phyloP scores from a whole-genome alignment of 2,113 vertebrate species.

The Dipodomys spectabilis region DNA sequence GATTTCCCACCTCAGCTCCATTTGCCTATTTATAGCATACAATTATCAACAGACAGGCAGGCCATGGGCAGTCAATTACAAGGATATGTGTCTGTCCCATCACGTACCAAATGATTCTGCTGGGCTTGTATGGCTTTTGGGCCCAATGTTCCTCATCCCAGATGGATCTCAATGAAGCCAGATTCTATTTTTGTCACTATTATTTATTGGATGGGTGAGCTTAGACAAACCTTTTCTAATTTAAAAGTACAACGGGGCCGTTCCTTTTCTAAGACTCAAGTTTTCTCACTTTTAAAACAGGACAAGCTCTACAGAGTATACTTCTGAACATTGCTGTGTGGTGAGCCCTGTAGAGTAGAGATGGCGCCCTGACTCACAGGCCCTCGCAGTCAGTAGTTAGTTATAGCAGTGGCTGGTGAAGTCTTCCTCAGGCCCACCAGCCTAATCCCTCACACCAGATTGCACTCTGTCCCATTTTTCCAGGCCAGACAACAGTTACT shows the following conservation, averaged over 20 bases:
- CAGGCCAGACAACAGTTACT: not conserved
- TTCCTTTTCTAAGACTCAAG: not conserved
- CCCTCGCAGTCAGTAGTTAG: too few relatives aligned
- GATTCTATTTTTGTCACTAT: not conserved
- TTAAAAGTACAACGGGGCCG: too few relatives aligned
- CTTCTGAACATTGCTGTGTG: accelerated
- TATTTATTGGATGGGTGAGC: not conserved
- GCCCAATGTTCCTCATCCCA: too few relatives aligned
- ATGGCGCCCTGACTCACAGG: not conserved
- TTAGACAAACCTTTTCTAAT: not conserved
- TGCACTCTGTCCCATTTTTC: not conserved
- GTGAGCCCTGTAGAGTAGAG: too few relatives aligned
- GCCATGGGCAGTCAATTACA: too few relatives aligned
- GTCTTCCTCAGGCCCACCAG: not conserved
- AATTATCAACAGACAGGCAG: too few relatives aligned
- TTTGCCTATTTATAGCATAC: too few relatives aligned
- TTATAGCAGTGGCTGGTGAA: not conserved
- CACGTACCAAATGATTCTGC: too few relatives aligned
- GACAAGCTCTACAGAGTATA: not conserved
- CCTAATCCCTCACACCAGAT: not conserved
- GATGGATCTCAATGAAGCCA: not conserved
- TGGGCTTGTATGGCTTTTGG: too few relatives aligned
- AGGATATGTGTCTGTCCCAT: too few relatives aligned
- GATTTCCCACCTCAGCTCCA: too few relatives aligned
- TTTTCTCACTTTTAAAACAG: constrained; percentile 19